phyloP scores from a whole-genome alignment of 2,888 invertebrate species.

The Noctua janthina region DNA sequence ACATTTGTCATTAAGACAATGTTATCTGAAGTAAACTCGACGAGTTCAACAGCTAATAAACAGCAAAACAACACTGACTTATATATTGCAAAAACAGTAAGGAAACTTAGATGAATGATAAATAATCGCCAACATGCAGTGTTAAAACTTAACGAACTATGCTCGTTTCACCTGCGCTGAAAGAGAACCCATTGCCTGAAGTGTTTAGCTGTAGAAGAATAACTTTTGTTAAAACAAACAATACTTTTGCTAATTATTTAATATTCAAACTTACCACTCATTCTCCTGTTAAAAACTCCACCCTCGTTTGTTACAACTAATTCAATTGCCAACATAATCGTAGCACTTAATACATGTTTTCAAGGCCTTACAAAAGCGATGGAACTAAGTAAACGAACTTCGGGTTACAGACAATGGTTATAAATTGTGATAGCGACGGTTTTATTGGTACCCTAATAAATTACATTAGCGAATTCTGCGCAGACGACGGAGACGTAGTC shows the following conservation, averaged over 20 bases:
- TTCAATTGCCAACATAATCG: slow-evolving; percentile 60
- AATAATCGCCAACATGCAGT: neutral
- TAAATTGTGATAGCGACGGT: slow-evolving; percentile 84
- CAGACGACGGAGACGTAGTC: slow-evolving; percentile 73
- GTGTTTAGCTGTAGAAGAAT: neutral
- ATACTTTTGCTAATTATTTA: neutral
- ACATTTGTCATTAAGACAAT: no score
- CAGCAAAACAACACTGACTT: neutral
- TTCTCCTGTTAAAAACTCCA: slow-evolving; percentile 18
- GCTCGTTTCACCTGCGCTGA: neutral
- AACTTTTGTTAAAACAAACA: neutral
- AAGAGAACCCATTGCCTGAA: no score
- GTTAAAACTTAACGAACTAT: neutral
- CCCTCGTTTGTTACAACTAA: slow-evolving; percentile 43
- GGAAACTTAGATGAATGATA: neutral
- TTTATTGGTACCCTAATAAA: slow-evolving; percentile 86
- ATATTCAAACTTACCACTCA: neutral
- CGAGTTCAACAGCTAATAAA: no score
- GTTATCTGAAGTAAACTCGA: no score
- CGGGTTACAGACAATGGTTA: slow-evolving; percentile 75
- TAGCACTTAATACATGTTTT: slow-evolving; percentile 62
- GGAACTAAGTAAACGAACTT: slow-evolving; percentile 69
- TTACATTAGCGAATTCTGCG: slow-evolving; percentile 81
- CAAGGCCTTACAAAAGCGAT: slow-evolving; percentile 58
- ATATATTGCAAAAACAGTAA: neutral